Conservation (phyloP, 2,797 vertebrate species). For the Morus bassanus region DNA sequence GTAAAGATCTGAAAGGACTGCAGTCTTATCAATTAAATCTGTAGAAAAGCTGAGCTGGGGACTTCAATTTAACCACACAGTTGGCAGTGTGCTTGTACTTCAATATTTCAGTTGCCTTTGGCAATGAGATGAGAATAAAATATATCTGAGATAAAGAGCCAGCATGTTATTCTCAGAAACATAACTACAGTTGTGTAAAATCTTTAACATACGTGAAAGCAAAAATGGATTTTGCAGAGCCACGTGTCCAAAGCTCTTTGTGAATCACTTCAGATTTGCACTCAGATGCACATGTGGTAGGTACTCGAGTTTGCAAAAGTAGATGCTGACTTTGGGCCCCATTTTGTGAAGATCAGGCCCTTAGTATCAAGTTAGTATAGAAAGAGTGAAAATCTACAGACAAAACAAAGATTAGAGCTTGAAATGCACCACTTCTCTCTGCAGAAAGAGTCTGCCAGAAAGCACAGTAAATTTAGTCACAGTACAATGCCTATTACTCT, state of each 20-base stretch:
- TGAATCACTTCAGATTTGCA: not conserved
- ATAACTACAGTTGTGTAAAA: not conserved
- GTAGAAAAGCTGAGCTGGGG: slow-evolving; percentile 27
- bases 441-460: slow-evolving; percentile 36
- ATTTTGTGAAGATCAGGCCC: slow-evolving; percentile 4
- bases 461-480: slow-evolving; percentile 59
- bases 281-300: not conserved
- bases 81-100: not conserved
- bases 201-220: not conserved
- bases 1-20: slow-evolving; percentile 20
- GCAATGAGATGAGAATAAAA: slow-evolving; percentile 6
- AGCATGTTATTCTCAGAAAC: slow-evolving; percentile 16
- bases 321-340: slow-evolving; percentile 8
- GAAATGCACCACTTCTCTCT: slow-evolving; percentile 31
- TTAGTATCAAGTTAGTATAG: not conserved
- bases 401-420: slow-evolving; percentile 62
- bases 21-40: slow-evolving; percentile 20
- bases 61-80: not conserved
- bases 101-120: slow-evolving; percentile 9
- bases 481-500: slow-evolving; percentile 57
- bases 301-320: not conserved
- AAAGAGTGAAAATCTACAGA: slow-evolving; percentile 55
- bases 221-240: not conserved
- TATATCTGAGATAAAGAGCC: not conserved
- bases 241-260: not conserved